Base-by-base conservation (phyloP, 2,113 vertebrate species). In the Parotia lawesii region DNA sequence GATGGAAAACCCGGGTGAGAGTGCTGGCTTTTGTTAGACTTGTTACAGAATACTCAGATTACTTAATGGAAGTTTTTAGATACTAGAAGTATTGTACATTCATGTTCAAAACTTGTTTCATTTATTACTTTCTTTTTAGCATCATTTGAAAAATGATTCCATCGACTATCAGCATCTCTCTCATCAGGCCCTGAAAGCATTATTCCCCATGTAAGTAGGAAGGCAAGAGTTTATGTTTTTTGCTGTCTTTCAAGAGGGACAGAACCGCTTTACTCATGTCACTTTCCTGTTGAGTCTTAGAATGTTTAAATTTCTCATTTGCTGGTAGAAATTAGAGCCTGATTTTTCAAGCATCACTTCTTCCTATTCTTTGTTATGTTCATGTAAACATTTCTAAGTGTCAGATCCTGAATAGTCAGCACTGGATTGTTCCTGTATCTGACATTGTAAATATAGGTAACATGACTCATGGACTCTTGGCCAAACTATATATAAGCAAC, bases 251-350 rank as follows among this genome's bases (percentile, higher is more conserved):
- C 83, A 51, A 5, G 18, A 83, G 20, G 77, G 44, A 33, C n/a
- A 80, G 48, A 89, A 90, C 65, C 5, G 1, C 16, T 44, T 40
- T 74, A 54, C 28, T 60, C 1, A 4, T 67, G 15, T 73, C 35
- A 35, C 40, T 85, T 87, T 29, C 38, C 37, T 86, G 3, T 53
- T 60, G 66, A 89, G 22, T 71, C 90, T 93, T 77, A 91, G 78
- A 91, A 90, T 91, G 47, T 88, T 97, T 60, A 44, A n/a, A 35
- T 60, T 87, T 90, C 70, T 83, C 9, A 44, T 76, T 80, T 79
- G 48, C 35, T n/a, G 15, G 67, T 50, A 76, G 57, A 95, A 91
- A 77, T 74, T 70, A 31, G 9, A 87, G 47, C 44, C 60, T 74
- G 45, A 29, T 60, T 70, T 94, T 90, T 90, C 40, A 79, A 67